phyloP scores from a whole-genome alignment of 2,113 vertebrate genomes.

The Calyptommatus sinebrachiatus region DNA sequence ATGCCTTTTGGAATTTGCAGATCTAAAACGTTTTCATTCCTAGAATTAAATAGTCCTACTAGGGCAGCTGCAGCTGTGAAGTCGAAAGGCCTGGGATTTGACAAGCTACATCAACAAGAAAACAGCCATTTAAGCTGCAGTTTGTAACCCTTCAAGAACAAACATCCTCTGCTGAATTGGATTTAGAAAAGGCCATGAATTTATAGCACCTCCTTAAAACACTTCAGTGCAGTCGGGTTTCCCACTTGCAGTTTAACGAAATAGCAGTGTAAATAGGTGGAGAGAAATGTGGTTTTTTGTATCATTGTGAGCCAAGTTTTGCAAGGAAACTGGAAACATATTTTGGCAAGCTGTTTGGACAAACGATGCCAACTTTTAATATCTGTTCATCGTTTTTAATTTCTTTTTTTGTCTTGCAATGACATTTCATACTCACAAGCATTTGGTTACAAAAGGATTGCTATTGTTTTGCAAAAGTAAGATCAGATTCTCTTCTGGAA shows the following conservation, averaged over 20 bases:
- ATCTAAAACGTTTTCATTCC: constrained; percentile 30
- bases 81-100: not conserved
- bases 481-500: no score
- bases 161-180: not conserved
- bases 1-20: constrained; percentile 19
- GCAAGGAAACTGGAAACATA: not conserved
- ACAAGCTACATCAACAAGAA: constrained; percentile 7
- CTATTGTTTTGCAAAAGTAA: not conserved
- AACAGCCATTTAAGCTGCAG: not conserved
- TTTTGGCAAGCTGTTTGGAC: not conserved
- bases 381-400: not conserved
- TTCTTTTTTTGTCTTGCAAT: not conserved
- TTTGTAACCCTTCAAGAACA: not conserved
- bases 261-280: constrained; percentile 60
- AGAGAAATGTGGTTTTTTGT: not conserved
- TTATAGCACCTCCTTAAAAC: not conserved
- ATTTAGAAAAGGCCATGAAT: not conserved
- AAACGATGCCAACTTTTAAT: not conserved
- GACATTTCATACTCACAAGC: not conserved
- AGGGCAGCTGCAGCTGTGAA: not conserved
- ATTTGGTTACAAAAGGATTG: not conserved
- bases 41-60: constrained; percentile 16
- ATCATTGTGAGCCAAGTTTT: not conserved
- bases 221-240: not conserved
- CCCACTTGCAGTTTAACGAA: constrained; percentile 9